Evolutionary conservation across 2,888 invertebrate genomes (phyloP).

Genomic region (Blastobasis lacticolella): DNA sequence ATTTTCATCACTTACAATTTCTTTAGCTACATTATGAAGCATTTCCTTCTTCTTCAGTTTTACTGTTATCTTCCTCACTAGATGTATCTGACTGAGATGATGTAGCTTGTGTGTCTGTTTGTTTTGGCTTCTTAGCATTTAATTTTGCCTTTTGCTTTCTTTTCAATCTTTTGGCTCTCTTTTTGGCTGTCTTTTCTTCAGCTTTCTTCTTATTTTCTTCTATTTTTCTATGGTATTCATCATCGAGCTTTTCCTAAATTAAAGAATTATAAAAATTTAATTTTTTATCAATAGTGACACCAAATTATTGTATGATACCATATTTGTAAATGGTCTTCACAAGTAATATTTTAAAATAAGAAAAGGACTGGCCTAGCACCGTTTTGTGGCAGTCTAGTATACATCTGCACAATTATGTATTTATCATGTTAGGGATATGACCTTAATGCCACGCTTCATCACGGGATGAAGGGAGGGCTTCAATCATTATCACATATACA

Average conservation of each 20-base stretch:
- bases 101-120: constrained; percentile 25
- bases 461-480: too few relatives aligned
- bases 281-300: too few relatives aligned
- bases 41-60: constrained; percentile 15
- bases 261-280: background rate
- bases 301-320: too few relatives aligned
- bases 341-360: too few relatives aligned
- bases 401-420: too few relatives aligned
- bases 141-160: constrained; percentile 74
- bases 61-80: constrained; percentile 26
- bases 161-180: constrained; percentile 89
- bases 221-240: constrained; percentile 86
- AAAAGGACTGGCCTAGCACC: too few relatives aligned
- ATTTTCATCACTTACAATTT: too few relatives aligned
- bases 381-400: too few relatives aligned
- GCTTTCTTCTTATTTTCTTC: constrained; percentile 82
- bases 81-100: constrained; percentile 49
- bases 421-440: too few relatives aligned
- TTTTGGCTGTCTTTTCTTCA: constrained; percentile 91
- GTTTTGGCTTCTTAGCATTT: constrained; percentile 57
- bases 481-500: too few relatives aligned
- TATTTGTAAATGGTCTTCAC: too few relatives aligned
- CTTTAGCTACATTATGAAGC: background rate
- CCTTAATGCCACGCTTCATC: too few relatives aligned
- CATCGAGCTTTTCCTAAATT: constrained; percentile 85